Percentiles rank a stretch among this genome's conserved stretches.
These are phyloP conservation scores for Nannospalax galili DNA, from an alignment of 2,113 vertebrate genomes.

Conservation along the genomic window DNA sequence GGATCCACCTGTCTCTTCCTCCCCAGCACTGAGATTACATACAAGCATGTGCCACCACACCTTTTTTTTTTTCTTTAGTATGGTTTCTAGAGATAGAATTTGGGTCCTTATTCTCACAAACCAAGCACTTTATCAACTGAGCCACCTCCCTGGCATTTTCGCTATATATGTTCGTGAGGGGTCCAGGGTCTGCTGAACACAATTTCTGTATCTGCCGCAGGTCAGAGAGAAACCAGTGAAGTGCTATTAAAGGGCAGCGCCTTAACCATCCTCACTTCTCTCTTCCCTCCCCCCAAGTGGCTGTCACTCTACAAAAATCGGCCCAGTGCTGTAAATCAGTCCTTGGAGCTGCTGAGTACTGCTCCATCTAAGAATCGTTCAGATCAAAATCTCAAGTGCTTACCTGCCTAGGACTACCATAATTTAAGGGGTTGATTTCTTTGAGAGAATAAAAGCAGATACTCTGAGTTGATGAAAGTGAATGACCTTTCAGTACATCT, in stretches of 20 bases:
- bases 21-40: neutral
- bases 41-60: neutral
- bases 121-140: neutral
- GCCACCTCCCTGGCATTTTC: neutral
- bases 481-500: slow-evolving; percentile 65
- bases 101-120: neutral
- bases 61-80: neutral
- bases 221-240: neutral
- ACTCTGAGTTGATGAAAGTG: slow-evolving; percentile 64
- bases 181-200: slow-evolving; percentile 53
- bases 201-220: slow-evolving; percentile 50
- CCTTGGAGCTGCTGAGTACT: neutral
- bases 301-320: slow-evolving; percentile 58
- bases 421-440: slow-evolving; percentile 60
- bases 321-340: slow-evolving; percentile 69
- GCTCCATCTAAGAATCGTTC: slow-evolving; percentile 63
- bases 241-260: neutral
- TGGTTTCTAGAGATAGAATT: neutral
- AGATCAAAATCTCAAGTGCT: slow-evolving; percentile 71
- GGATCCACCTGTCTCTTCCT: neutral
- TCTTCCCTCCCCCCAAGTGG: slow-evolving; percentile 28
- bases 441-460: slow-evolving; percentile 54
- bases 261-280: neutral
- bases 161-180: slow-evolving; percentile 73
- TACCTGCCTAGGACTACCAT: slow-evolving; percentile 63